Evolutionary conservation across 2,888 invertebrate genomes (phyloP), one percentile per base, ranked within the genome.

Genomic region (Pherbina coryleti): DNA sequence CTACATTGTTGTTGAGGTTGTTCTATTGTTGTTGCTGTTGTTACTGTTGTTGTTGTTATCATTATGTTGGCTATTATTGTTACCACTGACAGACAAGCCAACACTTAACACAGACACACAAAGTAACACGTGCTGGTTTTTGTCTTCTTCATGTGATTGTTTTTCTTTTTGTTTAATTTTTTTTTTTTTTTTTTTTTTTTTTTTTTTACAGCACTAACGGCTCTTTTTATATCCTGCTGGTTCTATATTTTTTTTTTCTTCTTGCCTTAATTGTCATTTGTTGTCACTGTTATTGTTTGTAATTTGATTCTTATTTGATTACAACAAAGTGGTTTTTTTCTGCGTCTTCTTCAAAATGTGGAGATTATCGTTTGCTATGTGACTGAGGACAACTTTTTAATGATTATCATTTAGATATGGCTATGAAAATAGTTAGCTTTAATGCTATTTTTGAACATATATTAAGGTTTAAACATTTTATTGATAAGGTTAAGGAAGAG

Each of bases 1-100:
- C 78, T 76, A 76, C 80, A 80, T 79, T 80, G 79, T 79, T 76
- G 78, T 60, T 73, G 49, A 22, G 51, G 22, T 49, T 51, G 66
- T 28, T n/a, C n/a, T n/a, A n/a, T n/a, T 70, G 62, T 67, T 72
- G 66, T 69, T 75, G 64, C n/a, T 14, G 25, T 74, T 67, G 71
- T 57, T 66, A 31, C 28, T 55, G 62, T 49, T 34, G 9, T 14
- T 44, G 71, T 37, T 77, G 55, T 67, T 67, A 17, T 25, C 34
- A 14, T 67, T 69, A 25, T 67, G 72, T 55, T 49, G 60, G 49
- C 19, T 74, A 8, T 53, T 74, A n/a, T 69, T 69, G 53, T 77
- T 73, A 9, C 25, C 19, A 17, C 51, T 51, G 19, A 19, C 55
- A 19, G 55, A 22, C 55, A 55, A 22, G 19, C 22, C 7, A 22